These are phyloP conservation scores for Subacronicta megacephala DNA, from an alignment of 2,888 invertebrate species.

Conservation along the genomic window DNA sequence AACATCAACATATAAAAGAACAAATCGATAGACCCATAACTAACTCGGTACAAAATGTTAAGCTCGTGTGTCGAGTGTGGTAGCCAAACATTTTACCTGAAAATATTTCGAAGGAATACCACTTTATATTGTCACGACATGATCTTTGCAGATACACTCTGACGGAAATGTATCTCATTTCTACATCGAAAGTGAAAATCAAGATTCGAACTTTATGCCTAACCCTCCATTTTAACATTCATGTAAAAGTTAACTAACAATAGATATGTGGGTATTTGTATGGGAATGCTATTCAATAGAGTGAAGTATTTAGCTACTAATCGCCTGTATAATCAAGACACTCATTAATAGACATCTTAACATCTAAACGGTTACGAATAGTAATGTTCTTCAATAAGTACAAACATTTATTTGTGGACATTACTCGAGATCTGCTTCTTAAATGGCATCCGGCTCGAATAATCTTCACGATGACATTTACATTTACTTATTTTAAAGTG, in stretches of 20 bases:
- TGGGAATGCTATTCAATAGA: conserved; percentile 51
- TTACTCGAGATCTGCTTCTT: conserved; percentile 38
- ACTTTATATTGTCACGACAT: conserved; percentile 32
- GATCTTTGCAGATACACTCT: conserved; percentile 41
- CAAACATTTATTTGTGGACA: conserved; percentile 64
- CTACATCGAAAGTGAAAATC: conserved; percentile 10
- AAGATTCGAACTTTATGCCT: conserved; percentile 20
- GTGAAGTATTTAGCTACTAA: conserved; percentile 71
- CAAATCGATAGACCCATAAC: conserved; percentile 68
- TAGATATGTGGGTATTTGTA: conserved; percentile 49
- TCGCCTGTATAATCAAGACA: conserved; percentile 70
- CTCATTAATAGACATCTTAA: conserved; percentile 71
- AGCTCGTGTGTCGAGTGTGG: conserved; percentile 80
- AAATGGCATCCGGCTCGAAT: conserved; percentile 42
- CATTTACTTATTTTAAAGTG: conserved; percentile 63
- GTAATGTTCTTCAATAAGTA: conserved; percentile 48
- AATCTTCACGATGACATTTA: conserved; percentile 68
- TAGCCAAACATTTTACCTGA: conserved; percentile 66
- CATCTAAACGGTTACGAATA: conserved; percentile 59
- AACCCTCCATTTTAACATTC: conserved; percentile 32
- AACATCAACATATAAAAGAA: conserved; percentile 74
- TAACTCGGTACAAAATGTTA: conserved; percentile 78
- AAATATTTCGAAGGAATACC: conserved; percentile 37
- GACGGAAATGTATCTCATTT: conserved; percentile 34
- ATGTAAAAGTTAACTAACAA: conserved; percentile 47